A percentile compares a stretch with the other conserved stretches of the same genome.
Conservation (phyloP, 2,888 invertebrate genomes). For the Eristalis pertinax region DNA sequence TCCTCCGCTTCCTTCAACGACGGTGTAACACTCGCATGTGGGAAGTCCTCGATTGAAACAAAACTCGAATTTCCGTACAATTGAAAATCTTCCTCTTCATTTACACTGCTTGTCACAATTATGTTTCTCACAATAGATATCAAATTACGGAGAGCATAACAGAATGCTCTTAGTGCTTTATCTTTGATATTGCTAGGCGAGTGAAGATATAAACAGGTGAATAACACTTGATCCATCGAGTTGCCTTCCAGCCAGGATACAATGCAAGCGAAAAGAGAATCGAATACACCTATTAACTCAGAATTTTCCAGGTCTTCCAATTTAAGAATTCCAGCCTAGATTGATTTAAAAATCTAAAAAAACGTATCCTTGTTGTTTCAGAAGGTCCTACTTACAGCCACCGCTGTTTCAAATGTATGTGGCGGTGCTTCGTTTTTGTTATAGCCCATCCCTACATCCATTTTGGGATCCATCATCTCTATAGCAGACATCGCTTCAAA, state of each 20-base stretch:
- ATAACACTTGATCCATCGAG: constrained; percentile 97
- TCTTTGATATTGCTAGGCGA: constrained; percentile 93
- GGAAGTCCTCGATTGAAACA: constrained; percentile 87
- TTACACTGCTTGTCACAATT: constrained; percentile 92
- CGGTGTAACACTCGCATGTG: constrained; percentile 89
- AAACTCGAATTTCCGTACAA: constrained; percentile 94
- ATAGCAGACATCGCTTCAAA: constrained; percentile 99
- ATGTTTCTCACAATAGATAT: constrained; percentile 94
- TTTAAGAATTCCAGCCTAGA: constrained; percentile 88
- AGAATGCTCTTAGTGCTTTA: constrained; percentile 91
- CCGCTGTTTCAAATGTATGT: constrained; percentile 92
- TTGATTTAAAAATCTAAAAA: not conserved
- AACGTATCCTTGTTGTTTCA: not conserved
- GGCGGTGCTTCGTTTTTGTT: constrained; percentile 93
- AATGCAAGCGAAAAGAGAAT: constrained; percentile 95
- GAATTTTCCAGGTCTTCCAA: constrained; percentile 88
- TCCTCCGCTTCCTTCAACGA: constrained; percentile 95
- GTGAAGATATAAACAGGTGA: constrained; percentile 97
- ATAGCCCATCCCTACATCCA: constrained; percentile 99
- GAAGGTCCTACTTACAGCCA: constrained; percentile 84
- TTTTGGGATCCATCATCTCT: constrained; percentile 99
- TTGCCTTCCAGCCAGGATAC: constrained; percentile 99
- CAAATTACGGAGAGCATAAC: constrained; percentile 92
- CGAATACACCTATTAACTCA: constrained; percentile 96
- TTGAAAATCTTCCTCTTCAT: constrained; percentile 98